Evolutionary conservation across 2,888 invertebrate species (phyloP), one percentile per base, ranked within the genome.

Genomic region (Heliconius charithonia): DNA sequence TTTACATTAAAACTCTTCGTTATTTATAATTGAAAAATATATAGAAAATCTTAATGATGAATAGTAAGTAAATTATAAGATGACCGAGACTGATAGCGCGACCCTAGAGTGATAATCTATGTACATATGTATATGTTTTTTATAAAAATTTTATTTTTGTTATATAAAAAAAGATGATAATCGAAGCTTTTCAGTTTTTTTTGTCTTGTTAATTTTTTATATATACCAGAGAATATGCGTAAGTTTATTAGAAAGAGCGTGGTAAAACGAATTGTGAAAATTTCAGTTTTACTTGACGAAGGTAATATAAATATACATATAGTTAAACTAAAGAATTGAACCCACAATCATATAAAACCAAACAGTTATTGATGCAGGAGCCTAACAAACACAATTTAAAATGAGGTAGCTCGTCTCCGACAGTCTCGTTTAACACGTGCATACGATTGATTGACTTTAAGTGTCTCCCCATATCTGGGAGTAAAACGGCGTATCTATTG

Each of bases 31-130:
- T 56, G 16, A 56, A 56, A 56, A 56, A 59, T 59, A 12, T 59
- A 67, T n/a, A 67, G 41, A 67, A 67, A 67, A 59, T 56, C 29
- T 16, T 37, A 72, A 67, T 41, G 29, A 63, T 71, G 72, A 72
- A 78, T 78, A 67, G 72, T 77, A 67, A 72, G 75, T 37, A 71
- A 67, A 75, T 75, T 80, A 72, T 32, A 67, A 78, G 78, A 80
- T 78, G 71, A 67, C 80, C 71, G 65, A 75, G 22, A 59, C 29
- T 65, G 25, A 77, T 71, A 71, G 16, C 59, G 78, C 71, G 80
- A 80, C 80, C 80, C 77, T 79, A 77, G 29, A 32, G n/a, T 56
- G 72, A 71, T 71, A 27, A 78, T 66, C 45, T 63, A 78, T 75
- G 67, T 63, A 72, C 67, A 75, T 25, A 69, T 67, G 16, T 41